phyloP scores from a whole-genome alignment of 2,113 vertebrate species.

The Tricholaema leucomelas region DNA sequence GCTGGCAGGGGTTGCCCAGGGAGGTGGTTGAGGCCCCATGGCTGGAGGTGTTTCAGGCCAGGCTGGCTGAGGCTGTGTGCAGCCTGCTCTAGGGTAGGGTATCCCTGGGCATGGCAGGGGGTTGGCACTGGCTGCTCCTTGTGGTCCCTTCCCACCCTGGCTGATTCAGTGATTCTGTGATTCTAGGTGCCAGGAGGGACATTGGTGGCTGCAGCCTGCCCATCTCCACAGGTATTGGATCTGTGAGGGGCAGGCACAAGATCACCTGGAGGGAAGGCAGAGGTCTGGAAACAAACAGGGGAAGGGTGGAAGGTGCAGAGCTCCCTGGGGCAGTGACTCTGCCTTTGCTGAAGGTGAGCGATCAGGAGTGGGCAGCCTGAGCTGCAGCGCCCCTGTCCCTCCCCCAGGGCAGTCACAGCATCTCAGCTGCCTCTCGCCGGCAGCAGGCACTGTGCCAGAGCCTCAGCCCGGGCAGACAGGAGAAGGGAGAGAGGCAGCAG shows the following conservation, averaged over 20 bases:
- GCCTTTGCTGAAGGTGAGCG: conserved; percentile 10
- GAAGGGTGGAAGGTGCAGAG: not conserved
- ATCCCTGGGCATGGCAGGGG: too few relatives aligned
- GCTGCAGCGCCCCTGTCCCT: not conserved
- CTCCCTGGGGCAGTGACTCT: conserved; percentile 3
- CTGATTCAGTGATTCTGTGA: too few relatives aligned
- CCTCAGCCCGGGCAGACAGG: not conserved
- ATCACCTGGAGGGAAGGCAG: not conserved
- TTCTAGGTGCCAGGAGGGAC: not conserved
- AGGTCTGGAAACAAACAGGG: conserved; percentile 4
- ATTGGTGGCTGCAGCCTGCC: not conserved
- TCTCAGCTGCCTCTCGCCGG: conserved; percentile 15
- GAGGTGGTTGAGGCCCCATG: too few relatives aligned
- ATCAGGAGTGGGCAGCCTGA: not conserved
- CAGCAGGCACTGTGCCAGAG: conserved; percentile 34
- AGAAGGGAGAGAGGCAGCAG: not conserved
- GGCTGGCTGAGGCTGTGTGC: too few relatives aligned
- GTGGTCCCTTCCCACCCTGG: too few relatives aligned
- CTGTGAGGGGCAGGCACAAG: not conserved
- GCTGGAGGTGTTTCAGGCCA: too few relatives aligned
- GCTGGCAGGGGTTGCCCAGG: too few relatives aligned
- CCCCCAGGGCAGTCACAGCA: conserved; percentile 14
- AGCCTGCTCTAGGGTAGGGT: too few relatives aligned
- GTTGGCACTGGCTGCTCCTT: too few relatives aligned
- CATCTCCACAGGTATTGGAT: not conserved